Conservation (phyloP, 2,888 invertebrate species). For the Megastigmus dorsalis region DNA sequence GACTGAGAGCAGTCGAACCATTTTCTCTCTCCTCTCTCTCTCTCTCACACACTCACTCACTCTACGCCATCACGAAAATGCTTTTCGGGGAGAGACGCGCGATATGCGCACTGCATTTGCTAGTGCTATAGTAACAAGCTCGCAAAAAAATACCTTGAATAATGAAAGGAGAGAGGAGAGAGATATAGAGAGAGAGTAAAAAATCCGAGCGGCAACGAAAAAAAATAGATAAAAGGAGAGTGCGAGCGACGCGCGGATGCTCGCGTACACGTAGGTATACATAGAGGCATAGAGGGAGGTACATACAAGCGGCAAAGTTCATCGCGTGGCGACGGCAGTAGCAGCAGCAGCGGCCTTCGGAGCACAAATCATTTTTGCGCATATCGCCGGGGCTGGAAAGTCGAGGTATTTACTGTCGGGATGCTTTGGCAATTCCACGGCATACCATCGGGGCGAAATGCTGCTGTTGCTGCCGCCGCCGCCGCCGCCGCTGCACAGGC, state of each 20-base stretch:
- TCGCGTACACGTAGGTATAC: too few relatives aligned
- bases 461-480: too few relatives aligned
- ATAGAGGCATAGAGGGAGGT: background rate
- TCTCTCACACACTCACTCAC: too few relatives aligned
- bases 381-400: slow-evolving; percentile 18
- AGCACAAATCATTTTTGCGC: slow-evolving; percentile 40
- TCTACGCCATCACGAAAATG: too few relatives aligned
- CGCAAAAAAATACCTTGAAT: background rate
- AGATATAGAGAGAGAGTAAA: background rate
- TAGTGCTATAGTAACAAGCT: too few relatives aligned
- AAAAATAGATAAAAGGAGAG: background rate
- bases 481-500: background rate
- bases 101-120: too few relatives aligned
- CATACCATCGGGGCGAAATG: slow-evolving; percentile 33
- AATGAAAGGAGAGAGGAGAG: background rate
- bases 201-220: background rate
- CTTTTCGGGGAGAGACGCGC: too few relatives aligned
- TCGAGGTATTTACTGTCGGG: slow-evolving; percentile 46
- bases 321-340: background rate
- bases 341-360: too few relatives aligned
- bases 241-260: too few relatives aligned
- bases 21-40: too few relatives aligned
- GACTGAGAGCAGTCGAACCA: too few relatives aligned
- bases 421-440: slow-evolving; percentile 46
- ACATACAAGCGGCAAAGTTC: background rate